Percentiles rank a stretch among this genome's conserved stretches.
phyloP scores from a whole-genome alignment of 2,888 invertebrate species.

The Hydroisotoma schaefferi region DNA sequence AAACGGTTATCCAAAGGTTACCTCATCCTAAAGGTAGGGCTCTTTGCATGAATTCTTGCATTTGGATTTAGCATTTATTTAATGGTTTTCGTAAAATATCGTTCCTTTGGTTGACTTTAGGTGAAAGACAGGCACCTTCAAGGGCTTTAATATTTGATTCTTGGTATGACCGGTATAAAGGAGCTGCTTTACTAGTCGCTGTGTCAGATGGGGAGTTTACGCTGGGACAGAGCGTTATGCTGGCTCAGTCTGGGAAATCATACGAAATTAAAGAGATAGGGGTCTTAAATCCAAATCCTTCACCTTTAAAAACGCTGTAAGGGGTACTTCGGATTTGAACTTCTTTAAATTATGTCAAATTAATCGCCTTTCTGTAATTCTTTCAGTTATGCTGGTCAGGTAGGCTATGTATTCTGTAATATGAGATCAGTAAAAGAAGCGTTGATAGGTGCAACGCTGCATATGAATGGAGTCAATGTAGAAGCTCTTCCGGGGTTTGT shows the following conservation, averaged over 20 bases:
- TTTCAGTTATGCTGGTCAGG: constrained; percentile 75
- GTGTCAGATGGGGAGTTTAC: constrained; percentile 71
- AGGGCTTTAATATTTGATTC: constrained; percentile 87
- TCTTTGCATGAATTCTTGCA: background rate
- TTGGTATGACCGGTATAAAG: constrained; percentile 81
- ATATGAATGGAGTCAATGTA: constrained; percentile 57
- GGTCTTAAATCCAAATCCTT: constrained; percentile 73
- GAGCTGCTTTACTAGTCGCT: constrained; percentile 72
- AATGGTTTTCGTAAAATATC: background rate
- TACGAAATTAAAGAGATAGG: constrained; percentile 77
- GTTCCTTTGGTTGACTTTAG: constrained; percentile 8
- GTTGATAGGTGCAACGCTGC: constrained; percentile 72
- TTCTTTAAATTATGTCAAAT: constrained; percentile 8
- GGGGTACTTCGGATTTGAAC: constrained; percentile 46
- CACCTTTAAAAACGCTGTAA: constrained; percentile 62
- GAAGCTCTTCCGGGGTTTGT: constrained; percentile 64
- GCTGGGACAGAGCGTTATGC: constrained; percentile 72
- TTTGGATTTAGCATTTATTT: background rate
- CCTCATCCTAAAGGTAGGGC: constrained; percentile 64
- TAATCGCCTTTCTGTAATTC: background rate
- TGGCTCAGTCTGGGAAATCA: constrained; percentile 64
- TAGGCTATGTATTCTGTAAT: constrained; percentile 80
- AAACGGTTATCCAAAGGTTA: constrained; percentile 72
- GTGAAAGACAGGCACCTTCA: constrained; percentile 61
- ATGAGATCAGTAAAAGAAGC: constrained; percentile 72